Percentiles rank a stretch among this genome's conserved stretches.
Conservation (phyloP, 2,888 invertebrate genomes). For the Scelioninae gen. 2 region DNA sequence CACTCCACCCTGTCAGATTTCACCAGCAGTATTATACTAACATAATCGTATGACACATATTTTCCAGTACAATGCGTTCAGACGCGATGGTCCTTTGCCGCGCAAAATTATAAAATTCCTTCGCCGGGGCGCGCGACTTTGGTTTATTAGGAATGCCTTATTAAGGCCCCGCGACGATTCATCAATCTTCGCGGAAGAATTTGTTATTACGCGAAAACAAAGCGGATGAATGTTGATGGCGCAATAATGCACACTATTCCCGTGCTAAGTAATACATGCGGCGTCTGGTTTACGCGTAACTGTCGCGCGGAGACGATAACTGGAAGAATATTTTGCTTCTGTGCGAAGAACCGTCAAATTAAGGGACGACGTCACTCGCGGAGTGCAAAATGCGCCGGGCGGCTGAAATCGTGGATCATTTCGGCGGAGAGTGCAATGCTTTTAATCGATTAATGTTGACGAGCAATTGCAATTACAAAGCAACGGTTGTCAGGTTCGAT, state of each 20-base stretch:
- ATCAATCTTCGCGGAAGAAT: conserved; percentile 21
- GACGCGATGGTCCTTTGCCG: conserved; percentile 48
- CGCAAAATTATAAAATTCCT: conserved; percentile 54
- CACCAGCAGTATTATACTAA: conserved; percentile 63
- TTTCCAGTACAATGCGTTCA: conserved; percentile 59
- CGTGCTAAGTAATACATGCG: neutral
- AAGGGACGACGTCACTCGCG: no score
- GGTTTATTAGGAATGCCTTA: conserved; percentile 27
- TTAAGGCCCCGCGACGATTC: conserved; percentile 14
- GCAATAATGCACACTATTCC: conserved; percentile 1
- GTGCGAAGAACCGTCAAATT: no score
- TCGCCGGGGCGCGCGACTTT: conserved; percentile 6
- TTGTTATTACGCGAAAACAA: conserved; percentile 16
- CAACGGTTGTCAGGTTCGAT: no score
- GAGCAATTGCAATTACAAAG: no score
- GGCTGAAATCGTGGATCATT: no score
- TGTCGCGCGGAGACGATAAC: neutral
- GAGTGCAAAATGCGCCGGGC: no score
- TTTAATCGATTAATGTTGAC: no score
- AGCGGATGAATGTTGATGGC: conserved; percentile 19
- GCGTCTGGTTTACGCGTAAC: neutral
- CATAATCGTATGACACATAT: conserved; percentile 64
- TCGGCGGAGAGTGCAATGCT: no score
- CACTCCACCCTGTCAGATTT: conserved; percentile 65
- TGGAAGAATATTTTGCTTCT: neutral